phyloP scores from a whole-genome alignment of 2,113 vertebrate species.

The Onychorhynchus coronatus region DNA sequence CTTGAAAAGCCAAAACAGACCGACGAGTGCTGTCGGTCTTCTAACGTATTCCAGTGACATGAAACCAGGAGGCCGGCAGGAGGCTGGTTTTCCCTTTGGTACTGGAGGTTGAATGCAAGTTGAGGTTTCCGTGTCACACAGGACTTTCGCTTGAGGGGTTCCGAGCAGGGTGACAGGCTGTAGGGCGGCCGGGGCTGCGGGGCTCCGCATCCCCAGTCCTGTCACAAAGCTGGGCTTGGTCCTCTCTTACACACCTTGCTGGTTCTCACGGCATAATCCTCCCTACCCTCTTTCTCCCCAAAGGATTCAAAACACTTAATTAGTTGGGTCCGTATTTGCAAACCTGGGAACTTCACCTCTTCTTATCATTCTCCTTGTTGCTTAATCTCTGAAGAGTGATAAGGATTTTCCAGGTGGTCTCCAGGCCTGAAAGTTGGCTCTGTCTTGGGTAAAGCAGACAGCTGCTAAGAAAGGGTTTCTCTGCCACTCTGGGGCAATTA shows the following conservation, averaged over 20 bases:
- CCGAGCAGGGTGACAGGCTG: accelerated
- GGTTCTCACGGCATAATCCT: background rate
- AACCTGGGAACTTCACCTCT: background rate
- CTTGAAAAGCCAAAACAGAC: accelerated
- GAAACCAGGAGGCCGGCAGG: accelerated
- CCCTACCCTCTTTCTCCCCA: too few relatives aligned
- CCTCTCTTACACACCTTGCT: accelerated
- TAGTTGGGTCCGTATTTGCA: background rate
- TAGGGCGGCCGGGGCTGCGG: accelerated
- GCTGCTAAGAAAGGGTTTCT: background rate
- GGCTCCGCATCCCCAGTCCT: accelerated
- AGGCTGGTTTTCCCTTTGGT: too few relatives aligned
- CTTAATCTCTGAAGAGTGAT: background rate
- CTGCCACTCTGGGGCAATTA: background rate
- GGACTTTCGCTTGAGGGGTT: accelerated
- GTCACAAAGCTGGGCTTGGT: accelerated
- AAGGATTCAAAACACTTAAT: accelerated
- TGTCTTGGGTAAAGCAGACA: background rate
- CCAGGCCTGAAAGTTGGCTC: background rate
- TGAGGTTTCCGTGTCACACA: accelerated
- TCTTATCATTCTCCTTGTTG: accelerated
- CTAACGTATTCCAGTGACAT: accelerated
- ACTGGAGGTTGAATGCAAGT: accelerated
- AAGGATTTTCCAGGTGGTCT: background rate
- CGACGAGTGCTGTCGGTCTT: accelerated